Evolutionary conservation across 1,140 invertebrate genomes (phyloP).

Genomic region (Lepidurus couesii): DNA sequence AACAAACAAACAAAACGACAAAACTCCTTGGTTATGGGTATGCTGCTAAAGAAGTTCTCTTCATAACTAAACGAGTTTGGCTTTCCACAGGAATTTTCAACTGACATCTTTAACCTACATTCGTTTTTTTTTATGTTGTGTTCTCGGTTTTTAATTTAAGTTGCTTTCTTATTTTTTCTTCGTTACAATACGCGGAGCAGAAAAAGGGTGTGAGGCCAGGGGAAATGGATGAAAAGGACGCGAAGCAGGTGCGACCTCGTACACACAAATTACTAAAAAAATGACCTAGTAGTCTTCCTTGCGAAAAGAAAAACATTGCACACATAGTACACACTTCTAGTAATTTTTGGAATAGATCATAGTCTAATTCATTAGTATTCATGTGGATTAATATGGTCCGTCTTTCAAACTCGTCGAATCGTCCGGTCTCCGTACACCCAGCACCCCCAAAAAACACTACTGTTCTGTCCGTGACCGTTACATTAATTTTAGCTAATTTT

Average conservation of each 20-base stretch:
- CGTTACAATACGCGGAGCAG: constrained; percentile 35
- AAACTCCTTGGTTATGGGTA: constrained; percentile 13
- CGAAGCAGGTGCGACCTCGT: constrained; percentile 47
- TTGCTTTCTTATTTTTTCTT: constrained; percentile 35
- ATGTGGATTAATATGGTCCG: background rate
- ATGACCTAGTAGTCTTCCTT: background rate
- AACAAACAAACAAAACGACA: background rate
- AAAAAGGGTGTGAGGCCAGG: constrained; percentile 48
- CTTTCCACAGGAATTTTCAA: background rate
- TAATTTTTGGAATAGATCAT: background rate
- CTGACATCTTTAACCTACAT: background rate
- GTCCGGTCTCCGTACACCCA: background rate
- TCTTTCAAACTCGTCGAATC: constrained; percentile 20
- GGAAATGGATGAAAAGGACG: constrained; percentile 47
- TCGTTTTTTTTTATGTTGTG: constrained; percentile 21
- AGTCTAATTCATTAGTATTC: constrained; percentile 15
- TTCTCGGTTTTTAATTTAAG: constrained; percentile 31
- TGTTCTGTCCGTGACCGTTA: background rate
- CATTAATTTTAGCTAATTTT: constrained; percentile 7
- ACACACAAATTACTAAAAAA: background rate
- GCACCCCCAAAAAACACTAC: constrained; percentile 3
- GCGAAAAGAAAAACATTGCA: background rate
- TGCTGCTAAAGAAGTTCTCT: constrained; percentile 22
- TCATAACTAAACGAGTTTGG: constrained; percentile 5
- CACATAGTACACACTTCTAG: background rate